These are phyloP conservation scores for Drosophila trapezifrons DNA, from an alignment of 1,140 invertebrate species.

Conservation along the genomic window DNA sequence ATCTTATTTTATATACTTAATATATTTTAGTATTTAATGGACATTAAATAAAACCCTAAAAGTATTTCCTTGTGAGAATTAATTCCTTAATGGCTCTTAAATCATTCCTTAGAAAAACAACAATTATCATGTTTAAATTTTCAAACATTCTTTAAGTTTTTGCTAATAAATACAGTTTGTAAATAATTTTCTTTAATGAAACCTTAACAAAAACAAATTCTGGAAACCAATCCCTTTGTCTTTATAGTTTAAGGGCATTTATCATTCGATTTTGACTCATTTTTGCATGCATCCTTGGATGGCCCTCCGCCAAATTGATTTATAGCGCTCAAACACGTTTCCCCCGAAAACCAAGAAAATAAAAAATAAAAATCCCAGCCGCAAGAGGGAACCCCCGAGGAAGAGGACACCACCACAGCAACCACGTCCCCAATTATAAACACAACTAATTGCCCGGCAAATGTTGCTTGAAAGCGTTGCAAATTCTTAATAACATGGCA, in stretches of 20 bases:
- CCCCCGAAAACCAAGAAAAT: conserved; percentile 27
- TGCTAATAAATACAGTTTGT: too few relatives aligned
- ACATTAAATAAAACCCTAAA: too few relatives aligned
- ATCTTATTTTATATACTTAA: too few relatives aligned
- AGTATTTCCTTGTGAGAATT: too few relatives aligned
- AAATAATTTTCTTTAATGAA: too few relatives aligned
- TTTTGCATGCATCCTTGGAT: conserved; percentile 65
- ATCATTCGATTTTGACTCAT: conserved; percentile 7
- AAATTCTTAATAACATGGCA: conserved; percentile 71
- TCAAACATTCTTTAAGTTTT: too few relatives aligned
- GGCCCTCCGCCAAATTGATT: conserved; percentile 71
- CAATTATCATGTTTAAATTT: too few relatives aligned
- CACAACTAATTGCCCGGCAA: conserved; percentile 72
- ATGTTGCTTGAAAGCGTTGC: conserved; percentile 74
- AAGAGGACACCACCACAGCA: conserved; percentile 26
- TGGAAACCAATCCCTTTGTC: too few relatives aligned
- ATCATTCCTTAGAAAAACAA: too few relatives aligned
- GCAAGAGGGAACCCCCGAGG: conserved; percentile 8
- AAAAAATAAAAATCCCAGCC: neutral
- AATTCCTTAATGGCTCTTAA: too few relatives aligned
- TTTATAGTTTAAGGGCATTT: conserved; percentile 33
- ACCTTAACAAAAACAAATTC: too few relatives aligned
- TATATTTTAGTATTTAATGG: too few relatives aligned
- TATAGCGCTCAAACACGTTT: conserved; percentile 76
- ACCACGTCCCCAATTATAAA: conserved; percentile 75